A percentile compares a stretch with the other conserved stretches of the same genome.
phyloP scores from a whole-genome alignment of 1,140 invertebrate species.

The Doryteuthis pealeii region DNA sequence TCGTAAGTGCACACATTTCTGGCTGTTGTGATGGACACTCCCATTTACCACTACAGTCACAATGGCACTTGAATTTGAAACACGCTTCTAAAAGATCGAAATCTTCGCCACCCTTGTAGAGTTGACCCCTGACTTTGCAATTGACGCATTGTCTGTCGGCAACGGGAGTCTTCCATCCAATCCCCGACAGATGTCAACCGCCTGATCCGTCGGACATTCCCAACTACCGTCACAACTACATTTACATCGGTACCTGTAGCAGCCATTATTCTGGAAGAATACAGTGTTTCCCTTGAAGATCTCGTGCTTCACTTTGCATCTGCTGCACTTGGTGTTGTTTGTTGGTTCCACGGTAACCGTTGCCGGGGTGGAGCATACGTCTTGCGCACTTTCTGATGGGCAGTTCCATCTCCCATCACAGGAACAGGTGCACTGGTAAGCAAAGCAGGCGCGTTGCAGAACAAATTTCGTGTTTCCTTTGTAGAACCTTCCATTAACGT shows the following conservation, averaged over 20 bases:
- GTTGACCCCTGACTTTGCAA: constrained; percentile 28
- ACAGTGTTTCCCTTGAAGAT: constrained; percentile 18
- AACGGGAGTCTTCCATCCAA: constrained; percentile 7
- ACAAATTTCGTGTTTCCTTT: constrained; percentile 16
- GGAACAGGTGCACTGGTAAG: constrained; percentile 38
- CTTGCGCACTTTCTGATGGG: constrained; percentile 32
- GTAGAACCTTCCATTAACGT: constrained; percentile 5
- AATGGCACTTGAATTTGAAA: constrained; percentile 19
- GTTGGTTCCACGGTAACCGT: constrained; percentile 8
- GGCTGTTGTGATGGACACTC: constrained; percentile 29
- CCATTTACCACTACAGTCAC: constrained; percentile 29
- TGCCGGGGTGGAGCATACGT: constrained; percentile 30
- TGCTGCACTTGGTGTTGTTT: constrained; percentile 13
- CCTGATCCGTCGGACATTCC: constrained; percentile 27
- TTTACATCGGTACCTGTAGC: constrained; percentile 31
- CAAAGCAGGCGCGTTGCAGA: constrained; percentile 31
- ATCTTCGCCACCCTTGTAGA: constrained; percentile 23
- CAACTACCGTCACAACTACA: constrained; percentile 37
- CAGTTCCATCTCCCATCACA: constrained; percentile 45
- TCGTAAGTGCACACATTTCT: constrained; percentile 22
- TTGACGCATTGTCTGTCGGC: constrained; percentile 30
- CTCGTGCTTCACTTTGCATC: constrained; percentile 6
- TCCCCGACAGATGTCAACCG: constrained; percentile 31
- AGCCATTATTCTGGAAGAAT: constrained; percentile 21
- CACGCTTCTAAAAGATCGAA: constrained; percentile 20